Evolutionary conservation across 1,140 invertebrate species (phyloP), one percentile per base, ranked within the genome.

Genomic region (Drosophila athabasca): DNA sequence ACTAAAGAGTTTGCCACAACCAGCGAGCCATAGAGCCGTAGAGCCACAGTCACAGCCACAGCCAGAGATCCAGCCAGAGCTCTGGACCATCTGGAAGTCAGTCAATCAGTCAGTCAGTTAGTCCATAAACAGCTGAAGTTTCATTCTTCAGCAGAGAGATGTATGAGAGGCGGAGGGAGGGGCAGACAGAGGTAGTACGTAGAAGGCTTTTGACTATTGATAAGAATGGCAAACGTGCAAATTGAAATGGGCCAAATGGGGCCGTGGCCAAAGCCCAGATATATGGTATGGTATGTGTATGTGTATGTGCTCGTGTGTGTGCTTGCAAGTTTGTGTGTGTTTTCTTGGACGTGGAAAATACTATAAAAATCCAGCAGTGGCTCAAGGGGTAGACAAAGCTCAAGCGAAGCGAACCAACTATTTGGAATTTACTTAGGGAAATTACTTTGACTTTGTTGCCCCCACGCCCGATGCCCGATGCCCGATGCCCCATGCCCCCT

Each of bases 21-120:
- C 11, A 22, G 41, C 13, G 26, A 73, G 60, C 51, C 35, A 35
- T 1, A 4, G 11, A 26, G 24, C 22, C 11, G 11, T 9, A 39
- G 0, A 39, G 35, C 11, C 11, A 39, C 2, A 35, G 31, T 3
- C 31, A 39, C 0, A 39, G 35, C 11, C 11, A 13, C 3, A 13
- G 41, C 22, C 54, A 7, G 11, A 39, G 35, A 39, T 39, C 35
- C 11, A 39, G 35, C 1, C 0, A 54, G 15, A n/a, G 22, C 39
- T 24, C 53, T 26, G 24, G 24, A 41, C 62, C 53, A 53, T 58
- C 62, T 76, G 72, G 61, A 67, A 64, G 71, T 75, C 72, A 59
- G 71, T 76, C 70, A 75, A 75, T 76, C 73, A 75, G 62, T 62
- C 72, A 76, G 73, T 76, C 73, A 76, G 73, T 76, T 62, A 76